A percentile compares a stretch with the other conserved stretches of the same genome.
Evolutionary conservation across 2,113 vertebrate species (phyloP).

Genomic region (Bostrychus sinensis): DNA sequence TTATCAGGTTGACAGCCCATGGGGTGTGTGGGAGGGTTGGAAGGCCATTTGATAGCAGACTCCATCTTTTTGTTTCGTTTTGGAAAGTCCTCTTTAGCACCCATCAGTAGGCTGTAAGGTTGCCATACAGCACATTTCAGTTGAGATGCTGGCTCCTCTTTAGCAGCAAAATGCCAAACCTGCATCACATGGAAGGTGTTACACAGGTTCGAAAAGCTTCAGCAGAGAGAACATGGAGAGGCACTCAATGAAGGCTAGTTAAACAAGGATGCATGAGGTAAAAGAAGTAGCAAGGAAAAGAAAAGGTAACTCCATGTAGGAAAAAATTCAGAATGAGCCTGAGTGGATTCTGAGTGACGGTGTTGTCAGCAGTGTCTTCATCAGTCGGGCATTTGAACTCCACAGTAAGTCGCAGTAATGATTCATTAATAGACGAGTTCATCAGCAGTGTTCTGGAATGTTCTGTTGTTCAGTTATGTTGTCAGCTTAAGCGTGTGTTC

Average conservation of each 20-base stretch:
- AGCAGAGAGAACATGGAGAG: slow-evolving; percentile 65
- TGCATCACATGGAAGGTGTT: slow-evolving; percentile 94
- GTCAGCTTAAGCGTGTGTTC: slow-evolving; percentile 63
- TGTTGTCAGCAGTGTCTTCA: slow-evolving; percentile 80
- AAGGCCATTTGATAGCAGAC: slow-evolving; percentile 26
- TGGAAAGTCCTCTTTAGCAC: slow-evolving; percentile 56
- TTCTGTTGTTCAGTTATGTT: slow-evolving; percentile 36
- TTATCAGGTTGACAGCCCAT: slow-evolving; percentile 58
- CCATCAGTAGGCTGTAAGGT: slow-evolving; percentile 58
- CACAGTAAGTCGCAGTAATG: slow-evolving; percentile 51
- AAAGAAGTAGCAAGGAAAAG: slow-evolving; percentile 54
- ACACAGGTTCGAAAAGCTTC: slow-evolving; percentile 82
- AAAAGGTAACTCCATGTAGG: slow-evolving; percentile 53
- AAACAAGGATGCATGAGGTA: slow-evolving; percentile 67
- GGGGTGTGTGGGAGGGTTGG: slow-evolving; percentile 39
- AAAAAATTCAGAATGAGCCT: slow-evolving; percentile 51
- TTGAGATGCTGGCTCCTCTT: slow-evolving; percentile 78
- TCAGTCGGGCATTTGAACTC: slow-evolving; percentile 70
- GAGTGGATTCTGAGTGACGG: slow-evolving; percentile 66
- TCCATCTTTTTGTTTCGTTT: slow-evolving; percentile 60
- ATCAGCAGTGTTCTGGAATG: background rate
- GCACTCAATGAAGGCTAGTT: slow-evolving; percentile 57
- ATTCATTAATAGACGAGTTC: slow-evolving; percentile 65
- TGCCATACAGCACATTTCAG: slow-evolving; percentile 76
- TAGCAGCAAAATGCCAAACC: slow-evolving; percentile 89